Percentiles rank a stretch among this genome's conserved stretches.
Conservation (phyloP, 2,113 vertebrate species). For the Vulpes vulpes region DNA sequence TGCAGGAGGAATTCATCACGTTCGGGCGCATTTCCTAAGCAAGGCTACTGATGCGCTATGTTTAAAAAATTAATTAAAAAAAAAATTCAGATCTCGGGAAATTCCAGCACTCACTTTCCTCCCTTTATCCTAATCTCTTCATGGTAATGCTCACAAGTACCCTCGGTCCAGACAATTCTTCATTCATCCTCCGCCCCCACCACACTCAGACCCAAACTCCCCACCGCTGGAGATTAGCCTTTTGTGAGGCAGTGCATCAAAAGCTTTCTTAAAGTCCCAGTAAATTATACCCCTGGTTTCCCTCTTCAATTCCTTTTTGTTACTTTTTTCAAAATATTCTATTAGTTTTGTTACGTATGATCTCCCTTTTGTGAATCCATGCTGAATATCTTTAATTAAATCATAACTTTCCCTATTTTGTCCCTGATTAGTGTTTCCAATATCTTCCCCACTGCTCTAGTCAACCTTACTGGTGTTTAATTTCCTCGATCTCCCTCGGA, state of each 20-base stretch:
- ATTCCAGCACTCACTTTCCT: conserved; percentile 47
- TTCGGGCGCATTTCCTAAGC: not conserved
- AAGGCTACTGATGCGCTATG: not conserved
- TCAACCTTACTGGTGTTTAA: conserved; percentile 87
- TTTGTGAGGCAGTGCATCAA: conserved; percentile 74
- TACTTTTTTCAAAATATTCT: conserved; percentile 87
- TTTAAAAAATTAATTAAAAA: conserved; percentile 60
- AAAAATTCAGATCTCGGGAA: conserved; percentile 64
- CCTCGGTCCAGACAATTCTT: conserved; percentile 48
- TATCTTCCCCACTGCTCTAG: conserved; percentile 87
- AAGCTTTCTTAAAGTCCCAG: conserved; percentile 77
- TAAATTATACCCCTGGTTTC: conserved; percentile 84
- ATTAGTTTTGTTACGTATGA: conserved; percentile 89
- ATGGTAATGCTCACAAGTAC: conserved; percentile 63
- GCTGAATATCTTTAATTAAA: conserved; percentile 93
- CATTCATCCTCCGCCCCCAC: conserved; percentile 65
- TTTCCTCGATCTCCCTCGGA: conserved; percentile 86
- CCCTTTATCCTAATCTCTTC: conserved; percentile 57
- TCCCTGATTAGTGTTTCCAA: conserved; percentile 89
- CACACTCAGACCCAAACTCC: conserved; percentile 74
- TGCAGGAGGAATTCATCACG: not conserved
- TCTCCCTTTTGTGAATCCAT: conserved; percentile 90
- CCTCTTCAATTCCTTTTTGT: conserved; percentile 82
- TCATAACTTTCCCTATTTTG: conserved; percentile 90
- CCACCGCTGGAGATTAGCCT: conserved; percentile 61